A percentile compares a stretch with the other conserved stretches of the same genome.
Evolutionary conservation across 2,113 vertebrate genomes (phyloP).

Genomic region (Actinemys pallida): DNA sequence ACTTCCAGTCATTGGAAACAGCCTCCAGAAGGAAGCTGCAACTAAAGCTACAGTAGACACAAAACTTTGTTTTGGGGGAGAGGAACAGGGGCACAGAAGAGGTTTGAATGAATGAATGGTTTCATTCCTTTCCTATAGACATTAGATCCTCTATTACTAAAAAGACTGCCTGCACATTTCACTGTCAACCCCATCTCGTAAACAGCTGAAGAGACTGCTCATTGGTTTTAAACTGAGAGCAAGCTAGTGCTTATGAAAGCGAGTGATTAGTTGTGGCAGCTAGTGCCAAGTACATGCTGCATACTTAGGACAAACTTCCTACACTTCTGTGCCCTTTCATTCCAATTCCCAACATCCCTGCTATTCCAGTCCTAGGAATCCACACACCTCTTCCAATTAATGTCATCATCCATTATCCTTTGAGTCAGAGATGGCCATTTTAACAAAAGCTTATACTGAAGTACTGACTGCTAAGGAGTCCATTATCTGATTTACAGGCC

Average conservation of each 20-base stretch:
- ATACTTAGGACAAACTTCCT: neutral
- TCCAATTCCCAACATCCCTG: accelerated
- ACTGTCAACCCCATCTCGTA: neutral
- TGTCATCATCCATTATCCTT: accelerated
- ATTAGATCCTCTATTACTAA: accelerated
- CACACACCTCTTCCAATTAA: accelerated
- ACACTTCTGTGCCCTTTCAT: neutral
- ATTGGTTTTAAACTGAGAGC: neutral
- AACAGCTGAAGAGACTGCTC: neutral
- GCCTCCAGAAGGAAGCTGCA: accelerated
- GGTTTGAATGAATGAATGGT: too few species aligned
- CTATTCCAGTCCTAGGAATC: accelerated
- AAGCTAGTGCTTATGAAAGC: accelerated
- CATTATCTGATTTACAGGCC: too few species aligned
- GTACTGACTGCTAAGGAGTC: accelerated
- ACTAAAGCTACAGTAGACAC: neutral
- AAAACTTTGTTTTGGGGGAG: neutral
- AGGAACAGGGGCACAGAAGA: neutral
- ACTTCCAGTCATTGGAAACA: accelerated
- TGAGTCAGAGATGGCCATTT: accelerated
- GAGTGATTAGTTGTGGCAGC: neutral
- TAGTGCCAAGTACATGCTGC: accelerated
- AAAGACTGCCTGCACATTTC: accelerated
- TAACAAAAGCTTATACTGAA: accelerated
- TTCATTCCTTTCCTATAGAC: neutral